These are phyloP conservation scores for Smutsia temminckii DNA, from an alignment of 2,797 vertebrate species.

Conservation along the genomic window DNA sequence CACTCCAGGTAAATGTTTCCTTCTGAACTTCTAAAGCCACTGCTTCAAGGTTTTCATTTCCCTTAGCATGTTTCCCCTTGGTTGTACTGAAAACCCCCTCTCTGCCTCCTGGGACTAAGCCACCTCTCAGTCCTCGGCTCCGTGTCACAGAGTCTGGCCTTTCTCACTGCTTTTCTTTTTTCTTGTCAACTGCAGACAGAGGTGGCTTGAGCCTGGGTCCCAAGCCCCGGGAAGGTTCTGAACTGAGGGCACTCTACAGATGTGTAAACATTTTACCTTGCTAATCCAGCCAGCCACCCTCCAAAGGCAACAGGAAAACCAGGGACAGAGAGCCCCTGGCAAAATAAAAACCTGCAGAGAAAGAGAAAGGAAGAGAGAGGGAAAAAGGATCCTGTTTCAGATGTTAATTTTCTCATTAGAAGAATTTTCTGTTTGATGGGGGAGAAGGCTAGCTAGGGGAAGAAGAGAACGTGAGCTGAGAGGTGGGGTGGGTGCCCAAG, in stretches of 20 bases:
- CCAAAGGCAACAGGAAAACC: constrained; percentile 96
- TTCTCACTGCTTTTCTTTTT: constrained; percentile 11
- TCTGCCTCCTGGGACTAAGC: neutral
- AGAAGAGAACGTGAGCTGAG: constrained; percentile 63
- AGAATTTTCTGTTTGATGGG: constrained; percentile 68
- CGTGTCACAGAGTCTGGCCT: neutral
- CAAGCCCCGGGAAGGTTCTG: constrained; percentile 84
- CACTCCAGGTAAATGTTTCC: constrained; percentile 57
- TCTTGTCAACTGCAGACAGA: constrained; percentile 24
- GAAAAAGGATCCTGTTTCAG: constrained; percentile 88
- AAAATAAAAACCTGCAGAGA: constrained; percentile 86
- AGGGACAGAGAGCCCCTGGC: constrained; percentile 90
- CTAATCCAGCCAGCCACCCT: constrained; percentile 87
- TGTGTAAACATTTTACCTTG: constrained; percentile 94
- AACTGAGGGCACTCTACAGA: constrained; percentile 86
- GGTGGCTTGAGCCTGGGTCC: constrained; percentile 28
- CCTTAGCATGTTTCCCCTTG: constrained; percentile 32
- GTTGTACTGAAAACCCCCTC: neutral
- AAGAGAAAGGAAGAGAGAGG: neutral
- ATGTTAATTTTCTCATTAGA: constrained; percentile 87
- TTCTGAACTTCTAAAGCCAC: constrained; percentile 34
- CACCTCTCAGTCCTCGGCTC: neutral
- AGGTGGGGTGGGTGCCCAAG: constrained; percentile 37
- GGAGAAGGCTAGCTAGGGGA: neutral
- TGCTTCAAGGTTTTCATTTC: constrained; percentile 57